Base-by-base conservation (phyloP, 2,113 vertebrate genomes). In the Lonchura striata region DNA sequence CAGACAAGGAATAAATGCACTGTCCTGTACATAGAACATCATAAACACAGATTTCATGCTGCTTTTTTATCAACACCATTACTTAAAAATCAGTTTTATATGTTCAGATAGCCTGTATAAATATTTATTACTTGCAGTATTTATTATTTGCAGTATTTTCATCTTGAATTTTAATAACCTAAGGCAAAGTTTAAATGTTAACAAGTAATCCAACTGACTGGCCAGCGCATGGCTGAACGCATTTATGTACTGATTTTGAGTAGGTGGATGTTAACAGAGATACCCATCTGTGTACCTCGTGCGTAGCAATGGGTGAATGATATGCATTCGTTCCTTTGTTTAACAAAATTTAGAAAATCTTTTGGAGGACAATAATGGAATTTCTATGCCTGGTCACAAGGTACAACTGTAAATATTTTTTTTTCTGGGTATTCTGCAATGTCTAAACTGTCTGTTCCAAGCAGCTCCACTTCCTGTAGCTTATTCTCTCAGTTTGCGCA, bases 11-110 rank as follows among this genome's bases (percentile, higher is more conserved):
- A 56, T 82, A 76, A 71, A 57, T 84, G 39, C 39, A 39, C 82
- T 56, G 80, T 86, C 74, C 75, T 86, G 22, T 72, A 57, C 59
- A 57, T 28, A 88, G 59, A 91, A 83, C 65, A 71, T 68, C 53
- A 76, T 64, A 64, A 81, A 42, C 84, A 92, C 80, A 83, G 56
- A 84, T 83, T 86, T 91, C 54, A 19, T 65, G 39, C 37, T 61
- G 80, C 6, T 85, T 92, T 81, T 56, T 70, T 92, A 52, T 64
- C 52, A 88, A 31, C 33, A 64, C 76, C 47, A 44, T 94, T 92
- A 81, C 80, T 90, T 88, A 93, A 92, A 92, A 92, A 90, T 82
- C 28, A 46, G 18, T 72, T 94, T 80, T 86, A 9, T 85, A 53
- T 82, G 39, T 92, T 85, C 59, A 53, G 49, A 47, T 85, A 80